These are phyloP conservation scores for Acanthiza pusilla DNA, from an alignment of 2,797 vertebrate species.

Conservation along the genomic window DNA sequence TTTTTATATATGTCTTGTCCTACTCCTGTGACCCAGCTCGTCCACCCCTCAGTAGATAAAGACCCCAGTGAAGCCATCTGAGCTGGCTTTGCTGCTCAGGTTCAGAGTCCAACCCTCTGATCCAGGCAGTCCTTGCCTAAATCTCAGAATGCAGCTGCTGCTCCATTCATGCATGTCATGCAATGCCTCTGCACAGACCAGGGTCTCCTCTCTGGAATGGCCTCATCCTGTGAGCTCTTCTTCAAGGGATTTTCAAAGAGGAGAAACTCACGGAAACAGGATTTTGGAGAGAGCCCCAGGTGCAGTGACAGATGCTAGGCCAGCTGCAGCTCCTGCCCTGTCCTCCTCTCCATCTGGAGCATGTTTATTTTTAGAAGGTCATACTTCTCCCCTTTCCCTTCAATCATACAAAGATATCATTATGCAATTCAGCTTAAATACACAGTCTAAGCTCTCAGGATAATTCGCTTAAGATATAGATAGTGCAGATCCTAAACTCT, in stretches of 20 bases:
- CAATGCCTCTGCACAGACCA: background rate
- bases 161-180: background rate
- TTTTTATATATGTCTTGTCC: background rate
- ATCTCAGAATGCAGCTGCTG: background rate
- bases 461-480: background rate
- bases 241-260: background rate
- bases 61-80: background rate
- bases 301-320: background rate
- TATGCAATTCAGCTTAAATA: background rate
- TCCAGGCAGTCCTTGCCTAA: background rate
- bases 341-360: slow-evolving; percentile 15
- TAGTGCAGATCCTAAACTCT: background rate
- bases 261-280: background rate
- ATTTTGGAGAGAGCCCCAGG: background rate
- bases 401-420: background rate
- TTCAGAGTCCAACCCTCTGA: background rate
- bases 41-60: background rate
- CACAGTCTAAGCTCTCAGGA: background rate
- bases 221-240: background rate
- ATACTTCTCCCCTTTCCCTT: background rate
- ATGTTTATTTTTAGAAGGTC: background rate
- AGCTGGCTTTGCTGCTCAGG: background rate
- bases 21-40: background rate
- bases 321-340: slow-evolving; percentile 13
- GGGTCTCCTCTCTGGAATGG: background rate